Evolutionary conservation across 2,113 vertebrate species (phyloP).

Genomic region (Hepsetus odoe): DNA sequence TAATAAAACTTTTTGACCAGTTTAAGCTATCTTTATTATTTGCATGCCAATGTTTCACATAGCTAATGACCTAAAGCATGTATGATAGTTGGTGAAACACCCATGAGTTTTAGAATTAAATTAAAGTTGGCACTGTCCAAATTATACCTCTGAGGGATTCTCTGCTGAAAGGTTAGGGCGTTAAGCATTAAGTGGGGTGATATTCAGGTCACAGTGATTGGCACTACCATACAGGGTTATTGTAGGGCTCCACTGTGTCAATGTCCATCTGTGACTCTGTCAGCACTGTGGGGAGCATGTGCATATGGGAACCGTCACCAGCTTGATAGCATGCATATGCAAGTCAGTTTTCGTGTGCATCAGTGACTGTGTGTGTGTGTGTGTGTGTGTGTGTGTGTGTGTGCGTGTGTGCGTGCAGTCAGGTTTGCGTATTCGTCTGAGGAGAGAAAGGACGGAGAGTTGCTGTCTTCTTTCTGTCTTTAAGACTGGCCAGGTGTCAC

Average conservation of each 20-base stretch:
- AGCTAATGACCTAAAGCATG: too few species aligned
- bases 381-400: constrained; percentile 33
- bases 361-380: constrained; percentile 40
- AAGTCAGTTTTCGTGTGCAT: constrained; percentile 34
- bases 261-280: constrained; percentile 55
- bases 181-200: constrained; percentile 32
- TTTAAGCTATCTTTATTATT: too few species aligned
- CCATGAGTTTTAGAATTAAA: too few species aligned
- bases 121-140: neutral
- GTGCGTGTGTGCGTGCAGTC: constrained; percentile 30
- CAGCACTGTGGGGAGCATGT: constrained; percentile 40
- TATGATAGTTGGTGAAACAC: too few species aligned
- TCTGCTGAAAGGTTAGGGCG: neutral
- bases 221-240: constrained; percentile 22
- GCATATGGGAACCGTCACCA: constrained; percentile 30
- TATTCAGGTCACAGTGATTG: constrained; percentile 36
- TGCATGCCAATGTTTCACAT: too few species aligned
- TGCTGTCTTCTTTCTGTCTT: constrained; percentile 59
- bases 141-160: neutral
- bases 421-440: constrained; percentile 13
- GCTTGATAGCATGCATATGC: constrained; percentile 13
- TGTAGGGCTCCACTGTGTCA: constrained; percentile 19
- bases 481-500: constrained; percentile 75
- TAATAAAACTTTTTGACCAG: too few species aligned
- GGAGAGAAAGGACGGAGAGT: neutral